Base-by-base conservation (phyloP, 2,888 invertebrate species). In the Reticulitermes lucifugus region DNA sequence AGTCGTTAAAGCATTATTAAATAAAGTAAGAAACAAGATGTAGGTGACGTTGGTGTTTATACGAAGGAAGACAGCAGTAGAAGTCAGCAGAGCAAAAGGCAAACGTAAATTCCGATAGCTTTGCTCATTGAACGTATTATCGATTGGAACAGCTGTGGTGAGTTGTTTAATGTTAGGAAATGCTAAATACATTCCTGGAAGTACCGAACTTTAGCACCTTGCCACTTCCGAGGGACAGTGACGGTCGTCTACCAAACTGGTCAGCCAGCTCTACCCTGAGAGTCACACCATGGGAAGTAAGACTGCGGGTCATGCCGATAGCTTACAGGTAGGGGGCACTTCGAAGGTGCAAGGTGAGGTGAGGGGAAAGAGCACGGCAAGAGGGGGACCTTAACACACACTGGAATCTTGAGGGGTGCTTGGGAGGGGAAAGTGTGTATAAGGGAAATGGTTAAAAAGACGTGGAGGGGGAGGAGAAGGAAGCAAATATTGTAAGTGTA, bases 331-430 rank as follows among this genome's bases (percentile, higher is more conserved):
- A 70, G 71, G 83, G 83, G 29, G 22, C 46, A 70, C 59, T 29
- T 59, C 60, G 83, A 60, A 51, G 83, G 77, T 71, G 83, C 83
- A 83, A 83, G 83, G 55, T 73, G 73, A 83, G 83, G 73, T n/a
- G 51, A 10, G 46, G 77, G n/a, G 25, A n/a, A 65, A 5, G 4
- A 25, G 65, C 9, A 25, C 7, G 6, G n/a, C n/a, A 12, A 2
- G 22, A 46, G 77, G 77, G 77, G 46, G 41, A 25, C 46, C 77
- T 21, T 46, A 77, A 77, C 77, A 77, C 77, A 46, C 46, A 77
- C 65, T 4, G 65, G 25, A 65, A 25, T 65, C 65, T 65, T 65
- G n/a, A 65, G 25, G 65, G 25, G 25, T n/a, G 65, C 6, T 25
- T n/a, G n/a, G 77, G 77, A 77, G 77, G 77, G 75, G 43, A 43